phyloP scores from a whole-genome alignment of 2,888 invertebrate species.

The Netelia inedita region DNA sequence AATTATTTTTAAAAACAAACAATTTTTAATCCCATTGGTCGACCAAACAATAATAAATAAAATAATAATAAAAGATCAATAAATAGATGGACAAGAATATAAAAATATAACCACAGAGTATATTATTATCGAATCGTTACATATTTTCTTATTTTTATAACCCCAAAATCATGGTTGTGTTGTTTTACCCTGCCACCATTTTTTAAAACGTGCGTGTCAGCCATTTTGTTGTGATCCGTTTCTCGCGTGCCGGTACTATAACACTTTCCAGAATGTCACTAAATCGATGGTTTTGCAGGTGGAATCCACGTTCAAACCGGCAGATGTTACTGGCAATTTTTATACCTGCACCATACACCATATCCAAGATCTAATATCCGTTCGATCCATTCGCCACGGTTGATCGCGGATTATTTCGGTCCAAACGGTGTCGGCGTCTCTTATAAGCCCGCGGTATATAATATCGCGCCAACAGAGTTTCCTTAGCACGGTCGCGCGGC shows the following conservation, averaged over 20 bases:
- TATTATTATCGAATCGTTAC: background rate
- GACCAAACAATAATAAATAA: no score
- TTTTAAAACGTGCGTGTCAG: background rate
- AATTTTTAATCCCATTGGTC: no score
- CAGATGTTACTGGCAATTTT: background rate
- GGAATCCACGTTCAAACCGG: background rate
- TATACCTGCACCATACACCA: background rate
- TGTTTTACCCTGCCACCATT: conserved; percentile 1
- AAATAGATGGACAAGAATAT: no score
- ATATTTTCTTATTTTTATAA: background rate
- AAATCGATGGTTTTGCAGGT: background rate
- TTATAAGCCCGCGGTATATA: conserved; percentile 18
- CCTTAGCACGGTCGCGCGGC: conserved; percentile 48
- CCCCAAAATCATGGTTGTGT: background rate
- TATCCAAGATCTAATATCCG: conserved; percentile 5
- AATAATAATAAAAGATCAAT: no score
- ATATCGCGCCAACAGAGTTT: conserved; percentile 48
- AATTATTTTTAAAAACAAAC: no score
- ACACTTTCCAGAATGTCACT: background rate
- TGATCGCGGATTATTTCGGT: conserved; percentile 60
- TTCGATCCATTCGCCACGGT: conserved; percentile 60
- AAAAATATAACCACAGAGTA: background rate
- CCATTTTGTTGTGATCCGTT: background rate
- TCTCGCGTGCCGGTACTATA: background rate
- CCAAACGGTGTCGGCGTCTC: conserved; percentile 22